Evolutionary conservation across 1,140 invertebrate genomes (phyloP), one percentile per base, ranked within the genome.

Genomic region (Lepidurus arcticus): DNA sequence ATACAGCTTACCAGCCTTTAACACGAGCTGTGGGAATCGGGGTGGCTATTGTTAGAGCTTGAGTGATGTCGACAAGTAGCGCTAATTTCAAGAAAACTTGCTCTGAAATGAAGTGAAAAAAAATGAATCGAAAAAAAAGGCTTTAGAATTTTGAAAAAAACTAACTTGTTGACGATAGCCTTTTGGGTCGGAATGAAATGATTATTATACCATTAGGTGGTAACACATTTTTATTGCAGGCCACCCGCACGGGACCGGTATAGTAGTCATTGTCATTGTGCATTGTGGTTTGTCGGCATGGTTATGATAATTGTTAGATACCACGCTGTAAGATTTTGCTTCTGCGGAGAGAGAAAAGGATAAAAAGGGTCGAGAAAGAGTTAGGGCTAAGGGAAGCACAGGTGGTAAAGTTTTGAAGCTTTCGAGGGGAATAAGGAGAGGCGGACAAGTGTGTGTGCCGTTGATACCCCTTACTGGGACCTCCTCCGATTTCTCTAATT

Each of bases 131-230:
- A 34, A 34, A 34, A 34, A 26, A 34, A 34, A 34, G 34, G 34
- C 34, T 34, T 3, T 34, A 34, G 34, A 34, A 34, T 34, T 34
- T 34, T 2, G 0, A 65, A 65, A 65, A 65, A 65, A 65, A 65
- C 5, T n/a, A 65, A 65, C 16, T 16, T 65, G 53, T 65, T 65
- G 53, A 34, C 34, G 34, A 65, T 65, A 65, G 53, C 53, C 21
- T 65, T 65, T 65, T 65, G 16, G 16, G 16, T 65, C 21, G 53
- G 21, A 16, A 21, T 65, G 53, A 65, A 65, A 65, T 65, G 53
- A 65, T 65, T 65, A 21, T 65, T 65, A 65, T 65, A 65, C 53
- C 53, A 65, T 65, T 65, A 65, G 53, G 53, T n/a, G 53, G 53
- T 65, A 65, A 65, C 53, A 13, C 16, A n/a, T 65, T 65, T 65